phyloP scores from a whole-genome alignment of 2,888 invertebrate genomes.

The Fragum whitleyi region DNA sequence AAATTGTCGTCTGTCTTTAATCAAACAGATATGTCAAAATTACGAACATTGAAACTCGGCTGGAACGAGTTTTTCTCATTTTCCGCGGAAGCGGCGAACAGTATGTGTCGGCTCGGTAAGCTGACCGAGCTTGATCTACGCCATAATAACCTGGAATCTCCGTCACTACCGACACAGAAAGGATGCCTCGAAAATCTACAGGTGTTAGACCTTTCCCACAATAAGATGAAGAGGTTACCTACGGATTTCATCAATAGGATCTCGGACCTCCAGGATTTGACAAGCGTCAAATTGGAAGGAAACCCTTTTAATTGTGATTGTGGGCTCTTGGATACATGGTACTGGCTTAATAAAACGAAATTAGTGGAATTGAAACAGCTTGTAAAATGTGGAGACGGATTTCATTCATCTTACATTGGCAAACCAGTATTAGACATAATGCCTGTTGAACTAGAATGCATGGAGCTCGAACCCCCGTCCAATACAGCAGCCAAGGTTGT shows the following conservation, averaged over 20 bases:
- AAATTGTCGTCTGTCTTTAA: constrained; percentile 62
- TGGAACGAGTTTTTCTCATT: constrained; percentile 66
- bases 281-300: constrained; percentile 49
- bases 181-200: constrained; percentile 56
- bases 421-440: constrained; percentile 42
- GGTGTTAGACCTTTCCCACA: constrained; percentile 65
- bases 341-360: constrained; percentile 63
- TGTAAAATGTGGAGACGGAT: constrained; percentile 58
- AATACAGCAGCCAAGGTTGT: constrained; percentile 46
- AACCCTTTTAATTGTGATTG: constrained; percentile 72
- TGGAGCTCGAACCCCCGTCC: constrained; percentile 25
- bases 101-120: constrained; percentile 60
- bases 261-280: constrained; percentile 39
- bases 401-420: constrained; percentile 58
- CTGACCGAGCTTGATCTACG: constrained; percentile 64
- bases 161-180: constrained; percentile 41
- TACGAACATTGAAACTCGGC: constrained; percentile 62
- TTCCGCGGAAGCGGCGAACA: constrained; percentile 46
- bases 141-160: constrained; percentile 50
- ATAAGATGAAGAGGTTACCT: constrained; percentile 49
- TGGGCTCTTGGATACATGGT: constrained; percentile 59
- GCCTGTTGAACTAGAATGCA: constrained; percentile 50
- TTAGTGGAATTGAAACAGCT: constrained; percentile 43
- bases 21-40: constrained; percentile 46
- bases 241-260: constrained; percentile 48